A percentile compares a stretch with the other conserved stretches of the same genome.
Evolutionary conservation across 2,797 vertebrate genomes (phyloP).

Genomic region (Lacerta bilineata): DNA sequence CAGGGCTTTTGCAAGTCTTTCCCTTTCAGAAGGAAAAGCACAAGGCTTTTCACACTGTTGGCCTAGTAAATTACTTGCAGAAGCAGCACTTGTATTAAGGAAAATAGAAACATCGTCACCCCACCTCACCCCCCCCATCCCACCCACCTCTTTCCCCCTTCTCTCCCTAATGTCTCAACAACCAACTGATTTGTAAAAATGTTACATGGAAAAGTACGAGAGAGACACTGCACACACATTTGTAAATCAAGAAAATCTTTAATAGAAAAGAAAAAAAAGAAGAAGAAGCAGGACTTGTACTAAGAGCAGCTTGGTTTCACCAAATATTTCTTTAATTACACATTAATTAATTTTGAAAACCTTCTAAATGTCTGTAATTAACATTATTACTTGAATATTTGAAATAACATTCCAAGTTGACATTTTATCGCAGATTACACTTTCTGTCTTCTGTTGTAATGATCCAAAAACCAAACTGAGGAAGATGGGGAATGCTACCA

Average conservation of each 20-base stretch:
- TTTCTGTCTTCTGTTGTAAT: conserved; percentile 13
- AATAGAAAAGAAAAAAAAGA: too few species aligned
- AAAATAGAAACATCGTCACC: too few species aligned
- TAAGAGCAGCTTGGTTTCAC: background rate
- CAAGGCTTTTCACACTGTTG: conserved; percentile 15
- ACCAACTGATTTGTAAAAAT: too few species aligned
- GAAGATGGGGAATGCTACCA: background rate
- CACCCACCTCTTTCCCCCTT: too few species aligned
- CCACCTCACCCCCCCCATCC: too few species aligned
- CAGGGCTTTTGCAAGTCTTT: conserved; percentile 44
- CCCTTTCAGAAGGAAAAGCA: conserved; percentile 21
- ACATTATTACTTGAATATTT: conserved; percentile 43
- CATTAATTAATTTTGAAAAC: conserved; percentile 8
- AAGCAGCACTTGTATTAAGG: conserved; percentile 10
- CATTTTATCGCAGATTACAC: conserved; percentile 19
- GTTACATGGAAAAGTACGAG: too few species aligned
- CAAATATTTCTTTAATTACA: conserved; percentile 13
- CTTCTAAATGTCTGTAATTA: conserved; percentile 40
- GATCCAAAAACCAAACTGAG: background rate
- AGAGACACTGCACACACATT: too few species aligned
- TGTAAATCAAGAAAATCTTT: too few species aligned
- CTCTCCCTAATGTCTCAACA: too few species aligned
- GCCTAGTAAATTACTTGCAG: conserved; percentile 21
- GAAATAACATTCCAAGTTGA: conserved; percentile 21
- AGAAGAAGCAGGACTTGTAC: conserved; percentile 20